Evolutionary conservation across 2,113 vertebrate genomes (phyloP).

Genomic region (Hippocampus comes): DNA sequence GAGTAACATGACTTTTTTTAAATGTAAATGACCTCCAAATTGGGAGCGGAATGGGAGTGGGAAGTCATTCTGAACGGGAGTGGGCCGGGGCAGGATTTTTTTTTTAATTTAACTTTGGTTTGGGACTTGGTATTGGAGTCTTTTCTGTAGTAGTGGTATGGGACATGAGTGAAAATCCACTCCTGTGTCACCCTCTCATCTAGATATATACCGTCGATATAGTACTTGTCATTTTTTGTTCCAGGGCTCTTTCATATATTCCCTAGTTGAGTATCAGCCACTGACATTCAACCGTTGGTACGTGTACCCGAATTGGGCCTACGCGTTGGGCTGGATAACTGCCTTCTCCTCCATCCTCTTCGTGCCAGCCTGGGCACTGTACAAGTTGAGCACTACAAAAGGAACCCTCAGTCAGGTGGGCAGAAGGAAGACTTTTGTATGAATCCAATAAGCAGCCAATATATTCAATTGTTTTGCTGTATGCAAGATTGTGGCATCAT

Average conservation of each 20-base stretch:
- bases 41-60: too few species aligned
- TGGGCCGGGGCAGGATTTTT: too few species aligned
- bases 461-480: background rate
- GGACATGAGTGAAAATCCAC: too few species aligned
- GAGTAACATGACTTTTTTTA: too few species aligned
- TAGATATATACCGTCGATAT: too few species aligned
- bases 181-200: too few species aligned
- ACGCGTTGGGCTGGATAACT: constrained; percentile 59
- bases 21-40: too few species aligned
- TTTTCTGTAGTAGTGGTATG: too few species aligned
- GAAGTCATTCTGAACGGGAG: too few species aligned
- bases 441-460: background rate
- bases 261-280: constrained; percentile 63
- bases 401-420: constrained; percentile 56
- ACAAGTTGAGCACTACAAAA: constrained; percentile 39
- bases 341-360: constrained; percentile 64
- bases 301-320: constrained; percentile 65
- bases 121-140: too few species aligned
- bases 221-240: background rate
- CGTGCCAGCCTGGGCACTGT: constrained; percentile 52
- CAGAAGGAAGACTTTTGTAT: background rate
- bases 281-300: constrained; percentile 70
- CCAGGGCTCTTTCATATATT: constrained; percentile 60
- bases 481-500: background rate
- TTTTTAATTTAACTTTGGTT: too few species aligned